These are phyloP conservation scores for Pediacus dermestoides DNA, from an alignment of 2,888 invertebrate species.

Conservation along the genomic window DNA sequence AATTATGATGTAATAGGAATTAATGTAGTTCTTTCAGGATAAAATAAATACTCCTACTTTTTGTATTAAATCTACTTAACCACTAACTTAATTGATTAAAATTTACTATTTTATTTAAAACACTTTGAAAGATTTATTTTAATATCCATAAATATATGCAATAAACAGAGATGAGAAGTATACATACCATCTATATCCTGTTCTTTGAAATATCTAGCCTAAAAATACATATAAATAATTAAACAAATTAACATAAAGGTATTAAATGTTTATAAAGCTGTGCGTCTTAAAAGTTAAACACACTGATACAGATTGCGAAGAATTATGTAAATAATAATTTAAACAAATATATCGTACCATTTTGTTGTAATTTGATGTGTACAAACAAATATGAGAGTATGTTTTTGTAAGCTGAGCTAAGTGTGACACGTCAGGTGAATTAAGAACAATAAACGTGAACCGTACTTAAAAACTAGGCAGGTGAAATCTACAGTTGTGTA, in stretches of 20 bases:
- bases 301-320: neutral
- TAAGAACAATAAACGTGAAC: constrained; percentile 14
- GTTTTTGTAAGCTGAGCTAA: constrained; percentile 1
- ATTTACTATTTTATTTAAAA: too few species aligned
- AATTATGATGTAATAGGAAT: constrained; percentile 7
- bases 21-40: too few species aligned
- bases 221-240: constrained; percentile 35
- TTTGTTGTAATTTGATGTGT: too few species aligned
- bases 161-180: too few species aligned
- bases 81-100: too few species aligned
- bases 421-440: constrained; percentile 23
- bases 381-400: constrained; percentile 12
- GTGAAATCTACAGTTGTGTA: constrained; percentile 23
- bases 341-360: constrained; percentile 23
- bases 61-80: too few species aligned
- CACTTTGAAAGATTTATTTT: too few species aligned
- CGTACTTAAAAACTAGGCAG: constrained; percentile 13
- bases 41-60: too few species aligned
- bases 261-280: neutral
- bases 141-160: too few species aligned
- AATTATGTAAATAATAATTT: constrained; percentile 6
- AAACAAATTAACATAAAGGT: neutral
- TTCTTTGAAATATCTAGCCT: constrained; percentile 93
- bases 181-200: constrained; percentile 89
- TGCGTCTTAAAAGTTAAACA: neutral